Base-by-base conservation (phyloP, 2,113 vertebrate genomes). In the Tor tambroides region DNA sequence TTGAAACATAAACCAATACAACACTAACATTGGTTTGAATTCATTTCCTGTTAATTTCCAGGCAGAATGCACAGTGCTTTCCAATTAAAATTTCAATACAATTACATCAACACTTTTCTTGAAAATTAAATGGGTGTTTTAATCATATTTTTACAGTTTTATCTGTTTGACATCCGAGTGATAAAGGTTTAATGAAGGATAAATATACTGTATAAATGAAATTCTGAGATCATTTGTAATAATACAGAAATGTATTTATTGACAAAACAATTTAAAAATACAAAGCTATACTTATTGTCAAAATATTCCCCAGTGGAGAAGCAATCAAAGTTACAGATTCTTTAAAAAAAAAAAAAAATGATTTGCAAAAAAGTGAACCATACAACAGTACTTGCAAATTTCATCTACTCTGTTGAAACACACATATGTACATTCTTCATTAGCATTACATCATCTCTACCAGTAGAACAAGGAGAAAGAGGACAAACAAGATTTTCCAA, bases 211-310 rank as follows among this genome's bases (percentile, higher is more conserved):
- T n/a, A n/a, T 23, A 72, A 41, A 38, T 72, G 3, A 23, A 21
- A 41, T 2, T 11, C 2, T 6, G 10, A 41, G 4, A 41, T n/a
- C 4, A n/a, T 72, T 72, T 43, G 1, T n/a, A 56, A 28, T 49
- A 12, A 59, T 15, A 51, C 43, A n/a, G 69, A 74, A 43, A 19
- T 2, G 6, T 71, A 54, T 86, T 80, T 86, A 80, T 59, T 80
- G n/a, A 76, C 69, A 85, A 63, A 9, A 41, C 21, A 3, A 38
- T 41, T 72, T 17, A 43, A 26, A 35, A 9, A 69, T 23, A 65
- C 32, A n/a, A 46, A 54, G 28, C 15, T 2, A 8, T 56, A 49
- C 80, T 56, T 41, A 56, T 43, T 80, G 51, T 54, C 23, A 61
- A 84, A 9, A 67, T 14, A 63, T 30, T 43, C 35, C 26, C 14